A percentile compares a stretch with the other conserved stretches of the same genome.
phyloP scores from a whole-genome alignment of 1,140 invertebrate species.

The Bombus huntii region DNA sequence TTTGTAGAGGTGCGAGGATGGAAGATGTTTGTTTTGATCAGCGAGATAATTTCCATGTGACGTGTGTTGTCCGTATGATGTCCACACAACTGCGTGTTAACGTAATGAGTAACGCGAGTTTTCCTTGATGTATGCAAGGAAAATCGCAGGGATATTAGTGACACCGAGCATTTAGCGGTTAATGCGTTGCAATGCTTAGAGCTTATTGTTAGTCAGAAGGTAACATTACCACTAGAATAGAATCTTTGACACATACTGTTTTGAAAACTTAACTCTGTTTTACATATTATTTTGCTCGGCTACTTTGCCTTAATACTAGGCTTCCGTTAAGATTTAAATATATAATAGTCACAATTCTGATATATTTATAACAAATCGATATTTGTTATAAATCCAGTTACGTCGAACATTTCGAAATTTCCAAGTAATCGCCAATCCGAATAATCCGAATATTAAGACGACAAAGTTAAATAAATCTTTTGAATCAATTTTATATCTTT shows the following conservation, averaged over 20 bases:
- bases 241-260: not conserved
- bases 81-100: conserved; percentile 43
- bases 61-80: not conserved
- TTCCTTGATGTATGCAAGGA: conserved; percentile 50
- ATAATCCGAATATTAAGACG: not conserved
- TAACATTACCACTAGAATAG: not conserved
- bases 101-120: conserved; percentile 40
- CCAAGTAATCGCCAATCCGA: not conserved
- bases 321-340: not conserved
- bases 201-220: conserved; percentile 20
- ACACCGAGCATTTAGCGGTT: conserved; percentile 33
- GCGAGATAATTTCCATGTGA: not conserved
- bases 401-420: not conserved
- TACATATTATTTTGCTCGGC: not conserved
- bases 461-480: not conserved
- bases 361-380: no score
- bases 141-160: conserved; percentile 40
- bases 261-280: not conserved
- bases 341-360: not conserved
- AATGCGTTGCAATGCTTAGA: conserved; percentile 44
- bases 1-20: not conserved
- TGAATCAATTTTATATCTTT: no score
- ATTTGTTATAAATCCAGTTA: not conserved
- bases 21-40: conserved; percentile 43
- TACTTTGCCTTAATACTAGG: not conserved